Evolutionary conservation across 2,888 invertebrate genomes (phyloP).

Genomic region (Chrysina gloriosa): DNA sequence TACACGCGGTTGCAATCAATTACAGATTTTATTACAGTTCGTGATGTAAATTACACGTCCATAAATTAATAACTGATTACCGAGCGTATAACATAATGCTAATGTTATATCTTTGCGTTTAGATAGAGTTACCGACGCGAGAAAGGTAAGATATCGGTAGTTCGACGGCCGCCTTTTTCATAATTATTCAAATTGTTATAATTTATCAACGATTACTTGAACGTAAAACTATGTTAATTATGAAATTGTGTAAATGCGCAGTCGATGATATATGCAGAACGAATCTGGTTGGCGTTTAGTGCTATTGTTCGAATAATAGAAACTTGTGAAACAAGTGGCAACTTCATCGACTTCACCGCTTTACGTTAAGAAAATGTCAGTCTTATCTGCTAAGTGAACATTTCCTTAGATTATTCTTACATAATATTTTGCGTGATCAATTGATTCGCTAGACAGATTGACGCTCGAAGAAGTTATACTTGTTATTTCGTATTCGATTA

Average conservation of each 20-base stretch:
- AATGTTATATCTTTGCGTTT: not conserved
- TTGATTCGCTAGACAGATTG: not conserved
- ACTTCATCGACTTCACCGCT: not conserved
- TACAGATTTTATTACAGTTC: conserved; percentile 16
- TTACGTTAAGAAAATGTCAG: conserved; percentile 4
- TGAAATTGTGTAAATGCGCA: conserved; percentile 4
- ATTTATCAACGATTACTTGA: not conserved
- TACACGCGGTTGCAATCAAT: conserved; percentile 12
- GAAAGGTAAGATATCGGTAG: conserved; percentile 8
- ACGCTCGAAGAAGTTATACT: not conserved
- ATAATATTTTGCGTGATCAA: conserved; percentile 5
- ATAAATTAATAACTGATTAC: conserved; percentile 28
- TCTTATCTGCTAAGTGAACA: not conserved
- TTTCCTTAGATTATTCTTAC: not conserved
- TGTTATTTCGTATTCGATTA: not conserved
- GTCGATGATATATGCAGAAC: not conserved
- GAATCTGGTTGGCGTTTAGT: not conserved
- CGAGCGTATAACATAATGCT: not conserved
- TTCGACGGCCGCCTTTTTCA: not conserved
- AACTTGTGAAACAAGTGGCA: not conserved
- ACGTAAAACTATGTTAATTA: conserved; percentile 25
- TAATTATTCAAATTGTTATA: conserved; percentile 25
- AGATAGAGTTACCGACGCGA: not conserved
- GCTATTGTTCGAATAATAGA: conserved; percentile 5
- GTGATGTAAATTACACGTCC: conserved; percentile 19